These are phyloP conservation scores for Rhabdomys dilectus DNA, from an alignment of 2,113 vertebrate species.

Conservation along the genomic window DNA sequence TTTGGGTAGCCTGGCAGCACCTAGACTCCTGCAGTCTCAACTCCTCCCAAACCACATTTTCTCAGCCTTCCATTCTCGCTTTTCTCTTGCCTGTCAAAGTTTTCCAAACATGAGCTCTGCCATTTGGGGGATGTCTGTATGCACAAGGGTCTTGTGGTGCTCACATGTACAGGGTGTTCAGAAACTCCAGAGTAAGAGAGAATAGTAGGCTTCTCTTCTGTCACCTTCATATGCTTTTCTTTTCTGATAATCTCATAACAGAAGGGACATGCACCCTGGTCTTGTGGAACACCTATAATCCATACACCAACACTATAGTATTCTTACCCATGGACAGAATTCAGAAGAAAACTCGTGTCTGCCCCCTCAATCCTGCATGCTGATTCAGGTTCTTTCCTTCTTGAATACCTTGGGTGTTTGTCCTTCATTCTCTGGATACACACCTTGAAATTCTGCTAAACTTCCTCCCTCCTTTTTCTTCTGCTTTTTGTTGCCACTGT, in stretches of 20 bases:
- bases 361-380: neutral
- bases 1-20: neutral
- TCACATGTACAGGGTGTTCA: neutral
- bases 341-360: neutral
- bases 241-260: neutral
- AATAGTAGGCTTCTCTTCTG: neutral
- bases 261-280: neutral
- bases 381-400: too few relatives aligned
- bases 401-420: rapidly evolving
- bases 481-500: too few relatives aligned
- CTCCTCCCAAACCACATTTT: neutral
- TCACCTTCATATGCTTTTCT: too few relatives aligned
- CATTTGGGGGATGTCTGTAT: too few relatives aligned
- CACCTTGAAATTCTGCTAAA: neutral
- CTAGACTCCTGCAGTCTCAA: neutral
- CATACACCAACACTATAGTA: neutral
- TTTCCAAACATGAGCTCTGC: neutral
- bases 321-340: too few relatives aligned
- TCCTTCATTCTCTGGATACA: too few relatives aligned
- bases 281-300: neutral
- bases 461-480: neutral
- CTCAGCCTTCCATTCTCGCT: neutral
- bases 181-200: neutral
- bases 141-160: neutral
- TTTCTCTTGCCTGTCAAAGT: neutral